phyloP scores from a whole-genome alignment of 2,113 vertebrate species.

The Oreotrochilus melanogaster region DNA sequence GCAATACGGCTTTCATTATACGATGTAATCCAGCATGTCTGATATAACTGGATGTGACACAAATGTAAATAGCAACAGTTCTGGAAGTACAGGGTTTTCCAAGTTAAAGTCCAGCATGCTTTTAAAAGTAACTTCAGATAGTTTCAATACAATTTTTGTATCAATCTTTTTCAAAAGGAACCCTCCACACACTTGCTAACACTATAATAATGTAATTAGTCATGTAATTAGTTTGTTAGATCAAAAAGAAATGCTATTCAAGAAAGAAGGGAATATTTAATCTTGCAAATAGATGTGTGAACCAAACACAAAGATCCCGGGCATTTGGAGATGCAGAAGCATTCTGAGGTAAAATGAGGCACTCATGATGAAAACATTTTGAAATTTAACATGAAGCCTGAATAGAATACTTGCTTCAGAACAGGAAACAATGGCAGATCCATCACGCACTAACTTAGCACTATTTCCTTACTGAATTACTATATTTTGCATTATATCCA shows the following conservation, averaged over 20 bases:
- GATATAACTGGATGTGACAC: slow-evolving; percentile 58
- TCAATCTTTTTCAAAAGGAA: background rate
- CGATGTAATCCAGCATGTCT: slow-evolving; percentile 62
- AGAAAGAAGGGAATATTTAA: background rate
- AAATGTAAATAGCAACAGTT: slow-evolving; percentile 59
- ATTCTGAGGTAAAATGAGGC: background rate
- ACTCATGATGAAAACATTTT: background rate
- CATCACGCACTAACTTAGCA: background rate
- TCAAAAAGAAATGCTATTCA: background rate
- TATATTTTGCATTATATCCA: background rate
- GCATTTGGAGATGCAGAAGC: background rate
- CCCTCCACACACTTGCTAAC: background rate
- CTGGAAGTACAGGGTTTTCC: background rate
- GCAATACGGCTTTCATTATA: slow-evolving; percentile 63
- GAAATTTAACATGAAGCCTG: background rate
- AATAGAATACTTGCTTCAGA: background rate
- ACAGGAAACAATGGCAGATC: background rate
- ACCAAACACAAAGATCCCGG: background rate
- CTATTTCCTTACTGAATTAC: background rate
- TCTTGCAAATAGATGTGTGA: background rate
- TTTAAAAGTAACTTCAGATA: background rate
- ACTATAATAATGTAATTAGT: background rate
- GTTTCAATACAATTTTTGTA: background rate
- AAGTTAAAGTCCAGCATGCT: background rate
- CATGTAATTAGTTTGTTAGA: background rate